These are phyloP conservation scores for Pedionomus torquatus DNA, from an alignment of 2,113 vertebrate genomes.

Conservation along the genomic window DNA sequence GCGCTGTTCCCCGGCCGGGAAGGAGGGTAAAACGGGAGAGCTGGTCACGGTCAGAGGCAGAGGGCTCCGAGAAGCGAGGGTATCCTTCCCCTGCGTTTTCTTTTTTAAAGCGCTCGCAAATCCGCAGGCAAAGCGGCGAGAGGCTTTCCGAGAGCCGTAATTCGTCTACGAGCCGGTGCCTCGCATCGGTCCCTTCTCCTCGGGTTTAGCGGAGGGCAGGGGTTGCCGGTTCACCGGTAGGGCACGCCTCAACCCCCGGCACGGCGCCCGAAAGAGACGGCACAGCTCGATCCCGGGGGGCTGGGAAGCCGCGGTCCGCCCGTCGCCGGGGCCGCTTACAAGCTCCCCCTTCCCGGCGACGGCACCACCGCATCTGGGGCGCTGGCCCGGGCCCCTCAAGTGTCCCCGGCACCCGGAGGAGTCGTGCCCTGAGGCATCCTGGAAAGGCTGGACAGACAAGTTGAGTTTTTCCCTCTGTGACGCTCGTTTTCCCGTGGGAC, in stretches of 20 bases:
- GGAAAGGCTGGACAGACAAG: constrained; percentile 52
- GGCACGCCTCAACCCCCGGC: neutral
- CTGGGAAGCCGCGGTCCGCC: neutral
- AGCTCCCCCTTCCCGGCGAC: neutral
- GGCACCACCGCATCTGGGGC: constrained; percentile 28
- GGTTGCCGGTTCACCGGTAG: neutral
- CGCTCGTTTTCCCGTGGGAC: constrained; percentile 34
- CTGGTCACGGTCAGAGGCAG: neutral
- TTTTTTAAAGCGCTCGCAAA: neutral
- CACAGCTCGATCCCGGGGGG: neutral
- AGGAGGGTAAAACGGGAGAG: neutral
- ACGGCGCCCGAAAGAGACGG: neutral
- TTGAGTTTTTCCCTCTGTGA: neutral
- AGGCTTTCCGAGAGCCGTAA: neutral
- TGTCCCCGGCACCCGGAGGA: constrained; percentile 63
- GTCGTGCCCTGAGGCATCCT: constrained; percentile 23
- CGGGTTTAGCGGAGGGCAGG: neutral
- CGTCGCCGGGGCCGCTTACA: neutral
- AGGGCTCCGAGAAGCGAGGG: too few species aligned
- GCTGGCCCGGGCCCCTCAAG: constrained; percentile 64
- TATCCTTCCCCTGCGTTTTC: neutral
- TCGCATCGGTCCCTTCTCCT: too few species aligned
- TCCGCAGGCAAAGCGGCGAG: neutral
- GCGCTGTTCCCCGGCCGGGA: neutral
- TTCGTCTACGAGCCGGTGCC: neutral